These are phyloP conservation scores for Pteropus alecto DNA, from an alignment of 2,113 vertebrate genomes.

Conservation along the genomic window DNA sequence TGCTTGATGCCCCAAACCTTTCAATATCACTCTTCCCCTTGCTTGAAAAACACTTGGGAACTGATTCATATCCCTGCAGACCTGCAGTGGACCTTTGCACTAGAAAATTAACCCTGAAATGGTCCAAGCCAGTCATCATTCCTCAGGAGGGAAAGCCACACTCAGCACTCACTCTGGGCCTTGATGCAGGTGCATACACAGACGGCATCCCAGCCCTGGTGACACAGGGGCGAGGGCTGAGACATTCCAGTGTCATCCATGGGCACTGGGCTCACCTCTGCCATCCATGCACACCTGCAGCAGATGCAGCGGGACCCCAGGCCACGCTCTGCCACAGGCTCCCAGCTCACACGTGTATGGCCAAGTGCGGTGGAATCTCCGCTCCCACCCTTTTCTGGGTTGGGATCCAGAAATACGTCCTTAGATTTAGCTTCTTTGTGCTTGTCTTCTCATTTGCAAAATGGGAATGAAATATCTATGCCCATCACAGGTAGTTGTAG, in stretches of 20 bases:
- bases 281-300: background rate
- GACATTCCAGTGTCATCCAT: fast-evolving
- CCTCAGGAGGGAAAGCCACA: background rate
- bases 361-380: background rate
- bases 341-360: fast-evolving
- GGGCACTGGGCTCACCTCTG: background rate
- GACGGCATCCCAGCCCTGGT: background rate
- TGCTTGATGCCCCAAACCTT: fast-evolving
- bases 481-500: background rate
- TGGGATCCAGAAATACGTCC: background rate
- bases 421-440: background rate
- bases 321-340: background rate
- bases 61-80: background rate
- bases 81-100: background rate
- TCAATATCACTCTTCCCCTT: background rate
- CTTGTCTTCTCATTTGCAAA: background rate
- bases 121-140: background rate
- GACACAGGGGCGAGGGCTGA: background rate
- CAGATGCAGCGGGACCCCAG: background rate
- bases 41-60: background rate
- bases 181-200: background rate
- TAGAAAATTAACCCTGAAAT: background rate
- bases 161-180: background rate
- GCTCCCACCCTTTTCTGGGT: background rate
- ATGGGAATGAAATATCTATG: background rate